Base-by-base conservation (phyloP, 2,888 invertebrate genomes). In the Isoperla grammatica region DNA sequence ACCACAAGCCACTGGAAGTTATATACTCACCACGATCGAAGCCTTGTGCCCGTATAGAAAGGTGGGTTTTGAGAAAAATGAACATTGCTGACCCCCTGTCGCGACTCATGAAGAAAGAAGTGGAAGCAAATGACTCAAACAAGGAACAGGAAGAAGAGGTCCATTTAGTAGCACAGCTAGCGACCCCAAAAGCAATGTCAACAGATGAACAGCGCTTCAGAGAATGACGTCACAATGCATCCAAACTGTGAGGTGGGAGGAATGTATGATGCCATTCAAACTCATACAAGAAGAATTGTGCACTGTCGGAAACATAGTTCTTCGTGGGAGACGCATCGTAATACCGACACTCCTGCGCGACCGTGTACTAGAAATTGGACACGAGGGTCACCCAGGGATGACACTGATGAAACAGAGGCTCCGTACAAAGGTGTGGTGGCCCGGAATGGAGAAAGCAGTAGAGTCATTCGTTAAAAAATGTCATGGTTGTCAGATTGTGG, bases 31-130 rank as follows among this genome's bases (percentile, higher is more conserved):
- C 2, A 11, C 6, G 22, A 9, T 48, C 22, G 6, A 48, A 48
- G 22, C 48, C 48, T 12, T 20, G 22, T 13, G 48, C 48, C 2
- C 8, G 48, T 6, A 48, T 48, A 11, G 48, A 48, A 13, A 19
- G 48, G n/a, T 48, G 48, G 48, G 48, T 48, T 22, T 22, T 48
- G 48, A 12, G 66, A 5, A 69, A 66, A 60, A 50, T 55, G 35
- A 69, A 71, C 55, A 71, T 71, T 39, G 69, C 68, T 1, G 70
- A 70, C 56, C 65, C 70, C 13, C 61, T 70, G 5, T 70, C 70
- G 11, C 60, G 68, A 39, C 60, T 69, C 15, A 19, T 48, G 6
- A 4, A 4, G 6, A 12, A 40, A 15, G 15, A 12, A 3, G 4
- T 40, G 11, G 12, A 4, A 40, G 4, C 40, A 48, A n/a, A n/a